Evolutionary conservation across 2,113 vertebrate species (phyloP).

Genomic region (Trematocara unimaculatum): DNA sequence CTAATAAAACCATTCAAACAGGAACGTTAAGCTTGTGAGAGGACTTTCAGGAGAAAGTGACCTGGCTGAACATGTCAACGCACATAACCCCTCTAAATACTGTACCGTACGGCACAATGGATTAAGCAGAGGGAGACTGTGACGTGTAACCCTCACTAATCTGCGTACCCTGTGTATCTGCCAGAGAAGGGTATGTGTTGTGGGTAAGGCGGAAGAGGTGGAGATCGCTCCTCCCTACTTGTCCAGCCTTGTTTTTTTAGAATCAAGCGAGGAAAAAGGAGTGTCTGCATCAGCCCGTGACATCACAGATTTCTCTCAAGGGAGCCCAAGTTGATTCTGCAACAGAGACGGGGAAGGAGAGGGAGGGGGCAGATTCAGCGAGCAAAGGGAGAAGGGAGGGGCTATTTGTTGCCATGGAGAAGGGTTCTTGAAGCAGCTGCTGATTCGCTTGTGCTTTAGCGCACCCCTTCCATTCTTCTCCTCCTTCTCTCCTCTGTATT

Average conservation of each 20-base stretch:
- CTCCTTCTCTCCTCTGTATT: conserved; percentile 17
- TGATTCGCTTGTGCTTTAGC: conserved; percentile 85
- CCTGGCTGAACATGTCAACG: conserved; percentile 30
- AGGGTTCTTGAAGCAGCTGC: conserved; percentile 90
- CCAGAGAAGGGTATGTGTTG: not conserved
- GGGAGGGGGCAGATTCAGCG: conserved; percentile 39
- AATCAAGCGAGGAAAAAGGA: conserved; percentile 23
- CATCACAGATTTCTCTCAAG: conserved; percentile 84
- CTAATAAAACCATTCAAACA: not conserved
- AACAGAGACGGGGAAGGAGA: conserved; percentile 3
- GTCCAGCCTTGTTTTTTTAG: conserved; percentile 10
- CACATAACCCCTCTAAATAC: conserved; percentile 30
- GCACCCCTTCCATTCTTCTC: conserved; percentile 57
- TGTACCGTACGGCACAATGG: conserved; percentile 37
- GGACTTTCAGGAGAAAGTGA: conserved; percentile 30
- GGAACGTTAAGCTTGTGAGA: not conserved
- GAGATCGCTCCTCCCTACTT: conserved; percentile 12
- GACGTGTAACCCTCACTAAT: conserved; percentile 54
- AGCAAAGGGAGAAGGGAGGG: conserved; percentile 67
- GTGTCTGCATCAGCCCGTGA: conserved; percentile 72
- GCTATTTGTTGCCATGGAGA: conserved; percentile 96
- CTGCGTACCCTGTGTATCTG: conserved; percentile 33
- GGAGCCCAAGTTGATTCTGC: conserved; percentile 81
- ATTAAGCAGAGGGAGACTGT: conserved; percentile 44
- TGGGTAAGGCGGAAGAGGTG: not conserved